Percentiles rank a stretch among this genome's conserved stretches.
Conservation (phyloP, 2,797 vertebrate species). For the Propithecus deckenii region DNA sequence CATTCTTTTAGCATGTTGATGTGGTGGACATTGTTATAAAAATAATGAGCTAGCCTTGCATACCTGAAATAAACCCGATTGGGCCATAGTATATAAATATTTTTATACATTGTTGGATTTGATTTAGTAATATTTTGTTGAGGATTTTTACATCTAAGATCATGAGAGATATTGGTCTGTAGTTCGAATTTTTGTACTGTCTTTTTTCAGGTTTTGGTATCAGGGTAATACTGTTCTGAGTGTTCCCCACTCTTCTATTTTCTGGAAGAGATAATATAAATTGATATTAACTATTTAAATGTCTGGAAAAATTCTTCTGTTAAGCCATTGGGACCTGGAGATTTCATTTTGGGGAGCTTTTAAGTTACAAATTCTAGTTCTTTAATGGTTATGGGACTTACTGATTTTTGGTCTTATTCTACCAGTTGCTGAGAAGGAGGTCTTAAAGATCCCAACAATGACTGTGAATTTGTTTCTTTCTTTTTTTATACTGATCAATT, state of each 20-base stretch:
- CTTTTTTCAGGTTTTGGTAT: background rate
- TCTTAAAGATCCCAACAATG: background rate
- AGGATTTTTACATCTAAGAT: background rate
- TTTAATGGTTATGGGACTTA: background rate
- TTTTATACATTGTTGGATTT: background rate
- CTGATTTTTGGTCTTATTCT: background rate
- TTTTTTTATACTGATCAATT: background rate
- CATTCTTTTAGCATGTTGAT: background rate
- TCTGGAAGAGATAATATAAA: background rate
- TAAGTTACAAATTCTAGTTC: background rate
- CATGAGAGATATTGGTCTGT: background rate
- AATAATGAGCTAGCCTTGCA: background rate
- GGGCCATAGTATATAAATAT: background rate
- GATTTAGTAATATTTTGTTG: background rate
- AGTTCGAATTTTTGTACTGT: background rate
- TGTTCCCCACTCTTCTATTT: background rate
- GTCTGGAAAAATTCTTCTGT: background rate
- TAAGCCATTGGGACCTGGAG: background rate
- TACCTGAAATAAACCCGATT: background rate
- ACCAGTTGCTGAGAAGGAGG: background rate
- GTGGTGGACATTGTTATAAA: background rate
- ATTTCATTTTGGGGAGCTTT: background rate
- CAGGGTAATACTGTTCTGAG: background rate
- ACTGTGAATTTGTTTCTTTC: background rate
- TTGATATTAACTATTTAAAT: background rate